A percentile compares a stretch with the other conserved stretches of the same genome.
Conservation (phyloP, 1,140 invertebrate species). For the Lepidurus packardi region DNA sequence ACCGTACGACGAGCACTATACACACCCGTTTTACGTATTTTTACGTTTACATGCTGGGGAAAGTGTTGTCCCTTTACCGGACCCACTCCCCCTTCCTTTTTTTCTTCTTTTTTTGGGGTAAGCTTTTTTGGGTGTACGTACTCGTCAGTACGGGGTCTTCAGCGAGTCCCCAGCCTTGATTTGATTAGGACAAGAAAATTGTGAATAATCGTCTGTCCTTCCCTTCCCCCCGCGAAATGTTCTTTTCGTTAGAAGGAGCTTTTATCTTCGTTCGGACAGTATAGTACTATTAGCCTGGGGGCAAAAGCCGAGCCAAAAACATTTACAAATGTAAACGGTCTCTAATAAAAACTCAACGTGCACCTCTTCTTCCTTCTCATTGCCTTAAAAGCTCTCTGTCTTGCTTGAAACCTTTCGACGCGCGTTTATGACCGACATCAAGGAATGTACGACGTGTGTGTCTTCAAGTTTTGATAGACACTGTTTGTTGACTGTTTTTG, state of each 20-base stretch:
- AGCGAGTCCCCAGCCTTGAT: neutral
- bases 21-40: neutral
- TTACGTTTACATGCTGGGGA: neutral
- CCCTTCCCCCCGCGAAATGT: neutral
- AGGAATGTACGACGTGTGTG: neutral
- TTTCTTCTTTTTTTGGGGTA: neutral
- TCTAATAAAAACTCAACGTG: slow-evolving; percentile 1
- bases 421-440: neutral
- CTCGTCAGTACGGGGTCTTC: neutral
- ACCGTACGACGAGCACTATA: neutral
- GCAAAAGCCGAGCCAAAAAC: neutral
- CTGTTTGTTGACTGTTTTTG: neutral
- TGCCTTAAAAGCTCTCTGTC: neutral
- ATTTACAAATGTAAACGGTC: neutral
- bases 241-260: neutral
- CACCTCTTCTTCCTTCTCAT: neutral
- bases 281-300: neutral
- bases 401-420: neutral
- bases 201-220: neutral
- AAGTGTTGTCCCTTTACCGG: neutral
- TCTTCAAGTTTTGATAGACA: slow-evolving; percentile 1
- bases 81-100: neutral
- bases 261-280: slow-evolving; percentile 3
- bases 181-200: slow-evolving; percentile 22
- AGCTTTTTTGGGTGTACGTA: neutral